Evolutionary conservation across 2,797 vertebrate genomes (phyloP), one percentile per base, ranked within the genome.

Genomic region (Centropyge bicolor): DNA sequence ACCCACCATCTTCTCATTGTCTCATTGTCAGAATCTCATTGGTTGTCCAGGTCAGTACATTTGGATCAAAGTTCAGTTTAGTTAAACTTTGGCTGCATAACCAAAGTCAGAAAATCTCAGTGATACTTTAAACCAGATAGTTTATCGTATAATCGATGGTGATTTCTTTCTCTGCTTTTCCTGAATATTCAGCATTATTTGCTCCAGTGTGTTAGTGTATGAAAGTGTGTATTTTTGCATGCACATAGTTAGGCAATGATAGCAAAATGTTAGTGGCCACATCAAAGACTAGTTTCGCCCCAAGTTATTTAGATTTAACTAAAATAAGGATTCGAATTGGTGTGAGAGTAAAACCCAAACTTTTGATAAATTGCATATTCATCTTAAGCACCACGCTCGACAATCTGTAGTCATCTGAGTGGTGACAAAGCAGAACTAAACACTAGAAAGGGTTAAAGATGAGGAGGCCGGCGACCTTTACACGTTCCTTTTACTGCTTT

Each of bases 391-490:
- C 31, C 48, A 38, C 1, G 2, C 38, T 22, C 3, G 17, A 36
- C 11, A 0, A 40, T 80, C 38, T 75, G 63, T 40, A 67, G 43
- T 48, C 41, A 43, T 45, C 22, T 24, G 7, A 68, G 64, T 8
- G 10, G 48, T 59, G 24, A 41, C 67, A 70, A 69, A 73, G 45
- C 64, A 73, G 2, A 22, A 43, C n/a, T 49, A 11, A 64, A 35
- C 27, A 61, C 22, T 6, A 14, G 19, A 51, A 14, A 56, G 24
- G 16, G 68, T 56, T 73, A 74, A 69, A 77, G 65, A 57, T 76
- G 67, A 73, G 43, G 61, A 24, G n/a, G 67, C 48, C 3, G 8
- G 46, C 17, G n/a, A 81, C 78, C 81, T 86, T 84, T 79, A 56
- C 72, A 8, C 8, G n/a, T 36, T 74, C 27, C 24, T 57, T 67